These are phyloP conservation scores for Notechis scutatus DNA, from an alignment of 2,113 vertebrate species.

Conservation along the genomic window DNA sequence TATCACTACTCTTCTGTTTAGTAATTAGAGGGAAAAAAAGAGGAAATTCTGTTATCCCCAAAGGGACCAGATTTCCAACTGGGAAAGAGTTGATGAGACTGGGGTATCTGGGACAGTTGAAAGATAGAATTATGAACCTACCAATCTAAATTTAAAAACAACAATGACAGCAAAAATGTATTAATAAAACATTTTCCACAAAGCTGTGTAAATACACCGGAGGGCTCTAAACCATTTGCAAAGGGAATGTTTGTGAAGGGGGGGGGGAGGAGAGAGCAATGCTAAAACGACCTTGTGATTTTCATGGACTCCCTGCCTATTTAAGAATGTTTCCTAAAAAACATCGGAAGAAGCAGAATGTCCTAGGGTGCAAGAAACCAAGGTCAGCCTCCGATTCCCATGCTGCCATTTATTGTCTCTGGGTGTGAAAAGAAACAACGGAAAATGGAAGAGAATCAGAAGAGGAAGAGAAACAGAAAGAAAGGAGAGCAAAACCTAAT, in stretches of 20 bases:
- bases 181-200: not conserved
- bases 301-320: not conserved
- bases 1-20: not conserved
- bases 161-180: not conserved
- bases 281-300: not conserved
- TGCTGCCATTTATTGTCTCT: not conserved
- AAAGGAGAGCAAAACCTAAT: slow-evolving; percentile 23
- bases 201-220: not conserved
- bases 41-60: not conserved
- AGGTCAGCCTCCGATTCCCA: not conserved
- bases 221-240: not conserved
- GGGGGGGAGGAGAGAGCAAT: not conserved
- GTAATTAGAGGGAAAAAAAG: not conserved
- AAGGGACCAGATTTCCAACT: not conserved
- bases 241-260: slow-evolving; percentile 14
- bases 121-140: not conserved
- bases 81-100: not conserved
- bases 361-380: not conserved
- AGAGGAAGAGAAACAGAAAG: slow-evolving; percentile 12
- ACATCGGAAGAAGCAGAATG: not conserved
- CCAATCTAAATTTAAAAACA: not conserved
- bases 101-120: not conserved
- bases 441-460: slow-evolving; percentile 49
- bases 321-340: not conserved
- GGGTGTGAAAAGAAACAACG: not conserved